These are phyloP conservation scores for Mus spicilegus DNA, from an alignment of 2,113 vertebrate genomes.

Conservation along the genomic window DNA sequence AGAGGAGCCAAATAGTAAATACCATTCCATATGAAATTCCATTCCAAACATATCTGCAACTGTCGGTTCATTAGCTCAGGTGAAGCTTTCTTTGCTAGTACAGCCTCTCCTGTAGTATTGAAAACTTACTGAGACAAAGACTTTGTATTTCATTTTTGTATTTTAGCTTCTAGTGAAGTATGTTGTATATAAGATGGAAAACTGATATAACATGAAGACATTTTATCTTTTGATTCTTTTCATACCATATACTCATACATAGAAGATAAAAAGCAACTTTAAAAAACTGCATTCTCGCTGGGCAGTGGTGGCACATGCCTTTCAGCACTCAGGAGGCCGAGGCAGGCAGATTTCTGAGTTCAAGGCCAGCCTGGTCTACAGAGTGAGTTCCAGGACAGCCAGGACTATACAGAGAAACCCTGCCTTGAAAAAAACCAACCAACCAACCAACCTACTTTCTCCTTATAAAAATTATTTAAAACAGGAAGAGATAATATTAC, in stretches of 20 bases:
- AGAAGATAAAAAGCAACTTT: background rate
- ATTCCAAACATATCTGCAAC: background rate
- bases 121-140: background rate
- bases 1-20: background rate
- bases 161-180: background rate
- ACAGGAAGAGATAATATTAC: background rate
- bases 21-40: no score
- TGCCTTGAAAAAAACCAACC: no score
- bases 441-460: background rate
- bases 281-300: background rate
- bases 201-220: background rate
- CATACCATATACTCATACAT: background rate
- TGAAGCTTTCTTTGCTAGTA: background rate
- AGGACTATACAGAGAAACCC: no score
- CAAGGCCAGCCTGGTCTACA: no score
- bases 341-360: no score
- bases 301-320: no score
- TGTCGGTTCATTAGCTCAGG: background rate
- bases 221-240: background rate
- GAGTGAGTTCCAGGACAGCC: no score
- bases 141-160: background rate
- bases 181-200: background rate
- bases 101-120: background rate
- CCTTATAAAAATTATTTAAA: background rate
- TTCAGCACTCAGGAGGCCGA: no score